Conservation (phyloP, 2,113 vertebrate genomes). For the Heterochromis multidens region DNA sequence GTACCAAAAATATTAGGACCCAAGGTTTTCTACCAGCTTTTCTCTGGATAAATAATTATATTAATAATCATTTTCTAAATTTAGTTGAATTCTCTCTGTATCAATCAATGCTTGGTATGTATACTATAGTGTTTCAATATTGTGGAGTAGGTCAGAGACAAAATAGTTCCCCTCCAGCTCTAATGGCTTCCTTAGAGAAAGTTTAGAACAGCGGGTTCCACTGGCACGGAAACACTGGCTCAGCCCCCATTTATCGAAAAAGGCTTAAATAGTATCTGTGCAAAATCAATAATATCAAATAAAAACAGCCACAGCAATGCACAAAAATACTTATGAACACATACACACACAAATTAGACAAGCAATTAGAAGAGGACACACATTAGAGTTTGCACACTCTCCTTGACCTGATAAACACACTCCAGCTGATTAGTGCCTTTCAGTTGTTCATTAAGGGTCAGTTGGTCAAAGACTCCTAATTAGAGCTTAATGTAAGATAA, state of each 20-base stretch:
- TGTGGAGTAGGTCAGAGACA: background rate
- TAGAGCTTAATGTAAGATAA: conserved; percentile 54
- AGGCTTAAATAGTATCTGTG: background rate
- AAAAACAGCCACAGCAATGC: background rate
- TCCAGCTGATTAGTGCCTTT: conserved; percentile 49
- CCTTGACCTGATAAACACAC: conserved; percentile 32
- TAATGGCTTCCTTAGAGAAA: conserved; percentile 25
- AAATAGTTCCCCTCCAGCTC: conserved; percentile 10
- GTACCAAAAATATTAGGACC: conserved; percentile 1
- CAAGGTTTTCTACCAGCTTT: conserved; percentile 12
- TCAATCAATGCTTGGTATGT: background rate
- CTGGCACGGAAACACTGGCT: background rate
- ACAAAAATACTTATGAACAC: background rate
- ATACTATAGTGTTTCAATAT: conserved; percentile 5
- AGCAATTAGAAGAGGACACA: conserved; percentile 17
- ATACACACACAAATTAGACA: background rate
- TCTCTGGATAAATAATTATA: conserved; percentile 1
- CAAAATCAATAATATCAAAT: background rate
- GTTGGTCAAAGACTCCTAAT: conserved; percentile 49
- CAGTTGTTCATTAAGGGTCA: conserved; percentile 46
- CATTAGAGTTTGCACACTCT: background rate
- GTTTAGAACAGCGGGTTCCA: conserved; percentile 17
- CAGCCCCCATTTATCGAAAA: background rate
- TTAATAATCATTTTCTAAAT: conserved; percentile 26
- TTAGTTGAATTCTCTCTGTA: background rate